Evolutionary conservation across 2,888 invertebrate genomes (phyloP), one percentile per base, ranked within the genome.

Genomic region (Coelogynopora nodosa): DNA sequence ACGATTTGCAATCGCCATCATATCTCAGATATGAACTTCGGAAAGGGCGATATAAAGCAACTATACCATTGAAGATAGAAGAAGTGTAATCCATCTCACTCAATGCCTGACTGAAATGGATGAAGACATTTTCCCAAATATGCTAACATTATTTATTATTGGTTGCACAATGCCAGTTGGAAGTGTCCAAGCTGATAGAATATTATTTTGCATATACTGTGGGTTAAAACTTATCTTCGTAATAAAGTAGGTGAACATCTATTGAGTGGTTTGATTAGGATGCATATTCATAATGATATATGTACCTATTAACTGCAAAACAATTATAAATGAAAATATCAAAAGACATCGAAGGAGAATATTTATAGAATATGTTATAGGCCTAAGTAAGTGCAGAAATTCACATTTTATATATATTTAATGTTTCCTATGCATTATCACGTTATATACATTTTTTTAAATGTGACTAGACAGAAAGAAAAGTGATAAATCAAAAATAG

Each of bases 81-180:
- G 23, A n/a, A 74, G 74, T 13, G 74, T 26, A 74, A 5, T 26
- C 74, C 5, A 74, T 74, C 74, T 74, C 74, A n/a, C 18, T 74
- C 23, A 74, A 74, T 74, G 74, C 23, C 74, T 74, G 74, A 5
- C 74, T 23, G 2, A 23, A n/a, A 23, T 74, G 23, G 74, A 74
- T 74, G 27, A 74, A 74, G 74, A 23, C 74, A 74, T 74, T 74
- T 74, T 74, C 2, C 74, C 27, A 2, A 74, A 74, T 74, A 74
- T 74, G 5, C 74, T 5, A 74, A 74, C 74, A 74, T 74, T 74
- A 26, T 13, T 74, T 74, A 26, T 74, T 74, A 74, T 74, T 74
- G 23, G 27, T 26, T 74, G 74, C 74, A 74, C 74, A 74, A 74
- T 74, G 27, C 74, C 74, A 74, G 74, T 74, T 10, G 23, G 74